Conservation (phyloP, 2,797 vertebrate genomes). For the Halcyon smyrnensis region DNA sequence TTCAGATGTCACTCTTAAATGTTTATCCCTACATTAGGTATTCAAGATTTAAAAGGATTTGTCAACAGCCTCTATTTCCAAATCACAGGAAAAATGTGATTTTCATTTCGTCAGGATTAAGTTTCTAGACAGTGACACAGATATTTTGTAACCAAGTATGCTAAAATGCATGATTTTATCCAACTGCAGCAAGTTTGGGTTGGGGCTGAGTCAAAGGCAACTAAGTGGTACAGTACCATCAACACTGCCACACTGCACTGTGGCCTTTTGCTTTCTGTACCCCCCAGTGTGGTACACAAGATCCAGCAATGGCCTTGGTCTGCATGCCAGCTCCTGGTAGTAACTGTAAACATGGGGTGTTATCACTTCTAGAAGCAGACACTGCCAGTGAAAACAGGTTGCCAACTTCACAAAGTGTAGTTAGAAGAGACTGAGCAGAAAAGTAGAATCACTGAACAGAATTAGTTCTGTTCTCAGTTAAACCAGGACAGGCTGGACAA, state of each 20-base stretch:
- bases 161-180: not conserved
- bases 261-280: not conserved
- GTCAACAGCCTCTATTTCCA: not conserved
- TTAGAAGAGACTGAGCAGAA: not conserved
- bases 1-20: not conserved
- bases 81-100: not conserved
- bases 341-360: not conserved
- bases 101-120: not conserved
- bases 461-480: not conserved
- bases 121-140: not conserved
- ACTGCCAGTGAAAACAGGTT: not conserved
- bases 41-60: not conserved
- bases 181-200: not conserved
- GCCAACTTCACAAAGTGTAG: not conserved
- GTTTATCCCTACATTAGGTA: not conserved
- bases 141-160: not conserved
- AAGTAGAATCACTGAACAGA: not conserved
- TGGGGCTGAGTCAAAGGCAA: not conserved
- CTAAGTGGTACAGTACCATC: too few species aligned
- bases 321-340: too few species aligned
- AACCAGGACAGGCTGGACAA: not conserved
- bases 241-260: too few species aligned
- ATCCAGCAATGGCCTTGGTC: not conserved
- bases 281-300: not conserved
- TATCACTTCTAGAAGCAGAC: not conserved